A percentile compares a stretch with the other conserved stretches of the same genome.
phyloP scores from a whole-genome alignment of 37 sponge, comb jelly and placozoan genomes.

The Halisarca cf. caerulea region DNA sequence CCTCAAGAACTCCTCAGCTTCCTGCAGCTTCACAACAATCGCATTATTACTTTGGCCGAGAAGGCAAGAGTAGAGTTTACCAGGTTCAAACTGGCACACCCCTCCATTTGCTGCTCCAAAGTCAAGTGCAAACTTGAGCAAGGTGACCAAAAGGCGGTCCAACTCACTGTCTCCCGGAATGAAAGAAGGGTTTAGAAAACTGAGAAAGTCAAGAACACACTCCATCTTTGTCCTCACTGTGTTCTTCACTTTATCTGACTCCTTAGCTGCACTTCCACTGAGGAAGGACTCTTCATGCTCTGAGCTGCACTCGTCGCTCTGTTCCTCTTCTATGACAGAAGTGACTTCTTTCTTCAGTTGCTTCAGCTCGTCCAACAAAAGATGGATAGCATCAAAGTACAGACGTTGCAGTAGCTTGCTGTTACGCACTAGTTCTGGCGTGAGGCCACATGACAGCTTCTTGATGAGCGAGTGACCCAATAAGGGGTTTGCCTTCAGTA shows the following conservation, averaged over 20 bases:
- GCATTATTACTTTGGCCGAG: conserved; percentile 52
- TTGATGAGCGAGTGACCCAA: conserved; percentile 67
- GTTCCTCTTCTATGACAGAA: not conserved
- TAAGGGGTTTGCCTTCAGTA: conserved; percentile 39
- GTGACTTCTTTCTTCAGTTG: not conserved
- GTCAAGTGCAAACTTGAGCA: conserved; percentile 33
- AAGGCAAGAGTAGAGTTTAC: conserved; percentile 69
- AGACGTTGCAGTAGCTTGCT: conserved; percentile 59
- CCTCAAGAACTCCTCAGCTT: conserved; percentile 66
- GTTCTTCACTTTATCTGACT: not conserved
- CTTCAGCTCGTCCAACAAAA: conserved; percentile 34
- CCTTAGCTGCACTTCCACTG: not conserved
- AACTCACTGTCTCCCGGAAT: conserved; percentile 22
- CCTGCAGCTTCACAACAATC: conserved; percentile 62
- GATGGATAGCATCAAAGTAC: conserved; percentile 60
- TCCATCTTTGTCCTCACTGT: not conserved
- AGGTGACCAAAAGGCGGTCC: conserved; percentile 48
- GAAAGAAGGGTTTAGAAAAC: conserved; percentile 55
- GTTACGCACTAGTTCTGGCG: conserved; percentile 38
- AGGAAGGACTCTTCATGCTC: too few relatives aligned
- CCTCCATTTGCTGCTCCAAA: not conserved
- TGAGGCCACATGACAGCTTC: conserved; percentile 24
- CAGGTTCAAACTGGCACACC: conserved; percentile 21
- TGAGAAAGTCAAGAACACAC: conserved; percentile 41
- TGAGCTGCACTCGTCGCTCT: not conserved